Evolutionary conservation across 2,888 invertebrate species (phyloP).

Genomic region (Cerastis leucographa): DNA sequence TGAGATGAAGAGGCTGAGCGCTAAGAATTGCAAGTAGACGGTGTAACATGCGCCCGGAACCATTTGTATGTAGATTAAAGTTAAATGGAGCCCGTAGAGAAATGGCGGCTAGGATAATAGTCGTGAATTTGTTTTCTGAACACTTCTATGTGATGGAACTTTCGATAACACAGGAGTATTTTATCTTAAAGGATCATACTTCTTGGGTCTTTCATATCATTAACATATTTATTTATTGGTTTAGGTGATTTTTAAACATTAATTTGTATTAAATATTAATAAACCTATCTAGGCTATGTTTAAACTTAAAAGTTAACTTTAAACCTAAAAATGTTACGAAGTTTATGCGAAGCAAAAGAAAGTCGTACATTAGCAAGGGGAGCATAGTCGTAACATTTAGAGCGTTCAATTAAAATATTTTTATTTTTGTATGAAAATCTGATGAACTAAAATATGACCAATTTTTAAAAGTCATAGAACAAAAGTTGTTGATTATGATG

Average conservation of each 20-base stretch:
- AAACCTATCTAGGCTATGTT: not conserved
- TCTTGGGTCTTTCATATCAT: not conserved
- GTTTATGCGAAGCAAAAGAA: too few species aligned
- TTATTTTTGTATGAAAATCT: too few species aligned
- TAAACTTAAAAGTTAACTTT: not conserved
- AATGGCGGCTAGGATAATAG: not conserved
- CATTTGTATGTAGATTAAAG: conserved; percentile 36
- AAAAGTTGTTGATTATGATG: too few species aligned
- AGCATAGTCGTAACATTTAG: too few species aligned
- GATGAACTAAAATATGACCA: too few species aligned
- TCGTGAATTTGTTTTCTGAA: not conserved
- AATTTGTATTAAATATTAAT: not conserved
- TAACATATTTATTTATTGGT: not conserved
- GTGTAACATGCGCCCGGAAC: conserved; percentile 7
- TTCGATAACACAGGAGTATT: not conserved
- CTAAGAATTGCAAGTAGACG: conserved; percentile 14
- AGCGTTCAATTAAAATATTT: too few species aligned
- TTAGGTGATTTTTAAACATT: not conserved
- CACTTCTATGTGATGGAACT: not conserved
- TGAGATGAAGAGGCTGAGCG: conserved; percentile 2
- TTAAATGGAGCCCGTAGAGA: conserved; percentile 9
- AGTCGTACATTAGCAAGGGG: too few species aligned
- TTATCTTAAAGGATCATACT: not conserved
- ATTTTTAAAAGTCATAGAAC: too few species aligned
- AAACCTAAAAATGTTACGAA: too few species aligned